Percentiles rank a stretch among this genome's conserved stretches.
Evolutionary conservation across 2,113 vertebrate species (phyloP).

Genomic region (Ochotona princeps): DNA sequence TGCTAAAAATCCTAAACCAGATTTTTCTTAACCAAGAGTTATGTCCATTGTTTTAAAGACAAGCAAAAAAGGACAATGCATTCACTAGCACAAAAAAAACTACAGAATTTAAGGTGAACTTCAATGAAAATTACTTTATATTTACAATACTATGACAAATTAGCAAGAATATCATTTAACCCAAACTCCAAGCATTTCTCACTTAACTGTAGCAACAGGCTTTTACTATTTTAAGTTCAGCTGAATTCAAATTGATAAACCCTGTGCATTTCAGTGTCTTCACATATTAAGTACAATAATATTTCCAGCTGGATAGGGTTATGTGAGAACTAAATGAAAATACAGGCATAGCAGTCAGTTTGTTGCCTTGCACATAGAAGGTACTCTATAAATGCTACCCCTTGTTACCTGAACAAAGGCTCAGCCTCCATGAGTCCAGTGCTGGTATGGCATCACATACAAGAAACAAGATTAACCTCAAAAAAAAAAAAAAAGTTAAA

Average conservation of each 20-base stretch:
- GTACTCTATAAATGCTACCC: conserved; percentile 48
- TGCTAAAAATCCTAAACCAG: conserved; percentile 2
- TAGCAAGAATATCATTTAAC: conserved; percentile 12
- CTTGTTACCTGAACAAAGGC: conserved; percentile 78
- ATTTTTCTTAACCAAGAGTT: not conserved
- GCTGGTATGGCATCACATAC: conserved; percentile 72
- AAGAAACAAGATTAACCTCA: conserved; percentile 73
- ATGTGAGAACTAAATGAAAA: conserved; percentile 26
- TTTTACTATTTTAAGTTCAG: conserved; percentile 17
- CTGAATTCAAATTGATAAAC: conserved; percentile 9
- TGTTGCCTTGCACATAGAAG: conserved; percentile 17
- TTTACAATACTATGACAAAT: not conserved
- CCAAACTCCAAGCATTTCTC: not conserved
- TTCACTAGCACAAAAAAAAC: conserved; percentile 2
- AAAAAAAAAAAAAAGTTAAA: conserved; percentile 54
- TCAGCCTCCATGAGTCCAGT: conserved; percentile 80
- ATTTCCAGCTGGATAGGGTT: not conserved
- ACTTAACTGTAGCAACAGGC: not conserved
- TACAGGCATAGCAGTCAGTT: conserved; percentile 19
- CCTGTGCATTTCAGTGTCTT: conserved; percentile 31
- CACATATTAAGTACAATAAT: not conserved
- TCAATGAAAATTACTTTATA: conserved; percentile 30
- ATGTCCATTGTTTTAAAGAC: conserved; percentile 11
- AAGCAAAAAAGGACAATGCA: conserved; percentile 35
- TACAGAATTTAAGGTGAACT: not conserved